These are phyloP conservation scores for Tyria jacobaeae DNA, from an alignment of 2,888 invertebrate genomes.

Conservation along the genomic window DNA sequence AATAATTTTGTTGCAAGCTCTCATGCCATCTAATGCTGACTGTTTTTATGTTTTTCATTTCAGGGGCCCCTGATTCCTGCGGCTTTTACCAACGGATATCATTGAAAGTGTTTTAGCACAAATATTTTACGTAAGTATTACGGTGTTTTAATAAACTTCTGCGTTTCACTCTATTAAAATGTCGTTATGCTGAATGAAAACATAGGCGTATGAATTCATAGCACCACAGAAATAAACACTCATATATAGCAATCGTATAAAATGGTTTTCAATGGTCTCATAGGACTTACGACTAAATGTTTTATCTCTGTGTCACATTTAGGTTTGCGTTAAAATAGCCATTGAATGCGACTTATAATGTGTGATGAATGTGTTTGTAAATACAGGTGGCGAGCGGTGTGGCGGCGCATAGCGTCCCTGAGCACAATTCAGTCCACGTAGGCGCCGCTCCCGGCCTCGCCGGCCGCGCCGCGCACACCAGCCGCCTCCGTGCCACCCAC, in stretches of 20 bases:
- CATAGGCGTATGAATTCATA: slow-evolving; percentile 64
- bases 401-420: slow-evolving; percentile 71
- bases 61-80: slow-evolving; percentile 99
- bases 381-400: slow-evolving; percentile 84
- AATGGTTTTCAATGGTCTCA: slow-evolving; percentile 64
- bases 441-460: slow-evolving; percentile 26
- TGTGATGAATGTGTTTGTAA: neutral
- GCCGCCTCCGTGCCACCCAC: slow-evolving; percentile 49
- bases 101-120: slow-evolving; percentile 91
- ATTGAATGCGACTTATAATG: neutral
- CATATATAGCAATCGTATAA: slow-evolving; percentile 58
- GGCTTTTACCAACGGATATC: slow-evolving; percentile 99
- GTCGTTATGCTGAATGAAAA: slow-evolving; percentile 73
- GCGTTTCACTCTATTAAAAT: slow-evolving; percentile 72
- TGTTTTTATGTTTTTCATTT: slow-evolving; percentile 75
- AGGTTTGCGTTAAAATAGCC: neutral
- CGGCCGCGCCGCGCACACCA: slow-evolving; percentile 50
- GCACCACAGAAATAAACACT: slow-evolving; percentile 63
- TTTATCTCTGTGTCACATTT: slow-evolving; percentile 16
- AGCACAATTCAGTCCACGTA: slow-evolving; percentile 1
- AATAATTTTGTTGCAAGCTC: slow-evolving; percentile 50
- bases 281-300: slow-evolving; percentile 46
- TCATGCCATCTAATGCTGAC: slow-evolving; percentile 40
- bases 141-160: slow-evolving; percentile 60
- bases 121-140: slow-evolving; percentile 85